Percentiles rank a stretch among this genome's conserved stretches.
Conservation (phyloP, 2,797 vertebrate species). For the Cossypha dichroa region DNA sequence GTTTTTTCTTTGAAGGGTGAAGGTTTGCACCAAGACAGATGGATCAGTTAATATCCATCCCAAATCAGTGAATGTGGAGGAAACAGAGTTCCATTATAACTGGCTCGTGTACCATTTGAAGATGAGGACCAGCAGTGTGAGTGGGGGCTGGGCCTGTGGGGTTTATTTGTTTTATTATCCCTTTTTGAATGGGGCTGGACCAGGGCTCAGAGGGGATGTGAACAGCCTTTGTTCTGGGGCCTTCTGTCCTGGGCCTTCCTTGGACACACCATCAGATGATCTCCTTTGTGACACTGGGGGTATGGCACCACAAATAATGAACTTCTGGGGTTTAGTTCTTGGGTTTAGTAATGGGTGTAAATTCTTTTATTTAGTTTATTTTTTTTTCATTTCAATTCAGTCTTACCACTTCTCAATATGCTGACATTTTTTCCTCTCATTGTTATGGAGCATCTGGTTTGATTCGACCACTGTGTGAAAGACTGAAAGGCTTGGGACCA, state of each 20-base stretch:
- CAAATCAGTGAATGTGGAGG: conserved; percentile 95
- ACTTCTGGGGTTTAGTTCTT: background rate
- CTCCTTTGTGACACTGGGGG: background rate
- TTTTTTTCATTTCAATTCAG: background rate
- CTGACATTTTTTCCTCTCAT: background rate
- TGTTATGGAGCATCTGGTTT: background rate
- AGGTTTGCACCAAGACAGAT: conserved; percentile 94
- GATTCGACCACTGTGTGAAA: background rate
- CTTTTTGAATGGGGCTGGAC: background rate
- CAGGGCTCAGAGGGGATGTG: background rate
- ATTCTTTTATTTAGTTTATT: background rate
- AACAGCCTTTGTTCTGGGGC: background rate
- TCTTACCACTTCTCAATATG: background rate
- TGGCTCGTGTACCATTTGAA: conserved; percentile 99
- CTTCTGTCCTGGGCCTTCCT: background rate
- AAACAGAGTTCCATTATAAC: conserved; percentile 89
- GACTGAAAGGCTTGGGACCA: background rate
- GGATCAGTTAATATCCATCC: conserved; percentile 94
- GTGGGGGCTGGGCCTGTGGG: conserved; percentile 13
- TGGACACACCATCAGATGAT: background rate
- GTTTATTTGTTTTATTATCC: background rate
- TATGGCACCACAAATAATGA: background rate
- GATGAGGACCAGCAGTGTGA: conserved; percentile 96
- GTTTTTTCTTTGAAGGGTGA: conserved; percentile 78
- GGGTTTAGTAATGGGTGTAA: background rate